Conservation (phyloP, 2,888 invertebrate genomes). For the Copidosoma aretas region DNA sequence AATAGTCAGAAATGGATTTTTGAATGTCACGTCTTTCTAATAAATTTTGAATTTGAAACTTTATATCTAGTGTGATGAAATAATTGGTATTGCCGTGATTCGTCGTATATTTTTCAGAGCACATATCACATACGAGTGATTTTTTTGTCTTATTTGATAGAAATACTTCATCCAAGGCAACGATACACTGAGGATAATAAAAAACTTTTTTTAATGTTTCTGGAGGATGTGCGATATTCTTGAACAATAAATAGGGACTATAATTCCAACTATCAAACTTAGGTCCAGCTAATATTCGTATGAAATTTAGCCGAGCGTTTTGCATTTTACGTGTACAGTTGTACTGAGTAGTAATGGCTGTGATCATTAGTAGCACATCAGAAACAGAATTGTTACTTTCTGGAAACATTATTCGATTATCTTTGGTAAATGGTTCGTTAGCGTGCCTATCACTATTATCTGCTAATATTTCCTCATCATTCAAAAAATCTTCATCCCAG, state of each 20-base stretch:
- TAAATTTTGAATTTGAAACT: slow-evolving; percentile 21
- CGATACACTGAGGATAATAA: slow-evolving; percentile 1
- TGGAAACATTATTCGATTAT: slow-evolving; percentile 38
- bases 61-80: slow-evolving; percentile 6
- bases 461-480: no score
- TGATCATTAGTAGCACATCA: slow-evolving; percentile 36
- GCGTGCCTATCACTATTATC: no score
- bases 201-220: slow-evolving; percentile 29
- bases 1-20: neutral
- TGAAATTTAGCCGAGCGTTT: slow-evolving; percentile 33
- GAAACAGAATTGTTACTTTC: slow-evolving; percentile 29
- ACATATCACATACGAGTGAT: neutral
- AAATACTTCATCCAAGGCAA: neutral
- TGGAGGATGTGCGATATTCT: slow-evolving; percentile 32
- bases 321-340: slow-evolving; percentile 28
- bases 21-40: slow-evolving; percentile 12
- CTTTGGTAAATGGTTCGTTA: no score
- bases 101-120: neutral
- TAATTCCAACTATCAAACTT: slow-evolving; percentile 30
- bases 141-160: neutral
- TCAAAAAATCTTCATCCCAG: no score
- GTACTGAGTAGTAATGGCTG: slow-evolving; percentile 27
- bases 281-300: slow-evolving; percentile 37
- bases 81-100: no score
- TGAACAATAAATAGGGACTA: slow-evolving; percentile 27